A percentile compares a stretch with the other conserved stretches of the same genome.
phyloP scores from a whole-genome alignment of 2,113 vertebrate genomes.

The Pachyramphus minor region DNA sequence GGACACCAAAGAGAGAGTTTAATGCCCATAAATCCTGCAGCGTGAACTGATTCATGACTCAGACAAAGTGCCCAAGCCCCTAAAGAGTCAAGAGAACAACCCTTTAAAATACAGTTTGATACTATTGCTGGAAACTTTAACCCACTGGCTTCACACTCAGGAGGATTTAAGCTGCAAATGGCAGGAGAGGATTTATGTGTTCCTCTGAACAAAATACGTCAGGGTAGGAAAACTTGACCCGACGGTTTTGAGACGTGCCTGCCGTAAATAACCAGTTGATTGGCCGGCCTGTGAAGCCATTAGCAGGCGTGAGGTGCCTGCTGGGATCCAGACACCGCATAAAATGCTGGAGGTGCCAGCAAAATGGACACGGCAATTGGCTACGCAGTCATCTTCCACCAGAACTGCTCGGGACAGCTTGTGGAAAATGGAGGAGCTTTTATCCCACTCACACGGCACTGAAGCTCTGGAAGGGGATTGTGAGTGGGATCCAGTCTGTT shows the following conservation, averaged over 20 bases:
- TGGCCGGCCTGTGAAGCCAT: constrained; percentile 13
- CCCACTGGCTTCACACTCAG: constrained; percentile 11
- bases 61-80: neutral
- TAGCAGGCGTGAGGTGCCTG: constrained; percentile 4
- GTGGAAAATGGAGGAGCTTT: neutral
- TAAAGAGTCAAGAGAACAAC: neutral
- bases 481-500: neutral
- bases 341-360: constrained; percentile 39
- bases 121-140: constrained; percentile 30
- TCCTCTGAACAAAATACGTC: constrained; percentile 26
- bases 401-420: neutral
- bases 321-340: neutral
- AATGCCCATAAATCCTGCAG: neutral
- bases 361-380: constrained; percentile 5
- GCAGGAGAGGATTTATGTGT: constrained; percentile 44
- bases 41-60: constrained; percentile 15
- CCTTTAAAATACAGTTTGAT: neutral
- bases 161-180: constrained; percentile 49
- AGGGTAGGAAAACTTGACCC: constrained; percentile 49
- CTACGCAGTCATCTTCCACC: neutral
- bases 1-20: neutral
- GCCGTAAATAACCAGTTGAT: constrained; percentile 43
- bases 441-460: neutral
- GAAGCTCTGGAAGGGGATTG: neutral
- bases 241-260: constrained; percentile 12